Percentiles rank a stretch among this genome's conserved stretches.
Evolutionary conservation across 2,888 invertebrate species (phyloP).

Genomic region (Andrena haemorrhoa): DNA sequence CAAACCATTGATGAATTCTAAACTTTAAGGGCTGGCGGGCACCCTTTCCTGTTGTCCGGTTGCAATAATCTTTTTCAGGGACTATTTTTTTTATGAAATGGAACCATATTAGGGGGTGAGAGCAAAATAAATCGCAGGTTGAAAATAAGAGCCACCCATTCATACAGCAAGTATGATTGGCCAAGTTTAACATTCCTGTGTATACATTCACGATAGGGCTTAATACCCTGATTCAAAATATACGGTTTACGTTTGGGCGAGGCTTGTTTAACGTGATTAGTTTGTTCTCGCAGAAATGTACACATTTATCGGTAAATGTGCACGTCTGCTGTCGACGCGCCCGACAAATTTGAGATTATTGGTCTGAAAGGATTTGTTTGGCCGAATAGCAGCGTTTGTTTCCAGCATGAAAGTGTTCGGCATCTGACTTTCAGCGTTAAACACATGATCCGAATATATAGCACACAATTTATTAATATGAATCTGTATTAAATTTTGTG

Average conservation of each 20-base stretch:
- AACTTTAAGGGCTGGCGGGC: no score
- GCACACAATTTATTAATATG: no score
- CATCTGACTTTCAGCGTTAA: no score
- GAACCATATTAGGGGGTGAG: no score
- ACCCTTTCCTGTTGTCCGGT: no score
- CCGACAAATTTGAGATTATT: slow-evolving; percentile 49
- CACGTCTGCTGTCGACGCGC: background rate
- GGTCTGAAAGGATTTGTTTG: slow-evolving; percentile 37
- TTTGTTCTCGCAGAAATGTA: slow-evolving; percentile 20
- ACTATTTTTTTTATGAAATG: no score
- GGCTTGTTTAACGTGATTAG: slow-evolving; percentile 33
- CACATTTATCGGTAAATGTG: slow-evolving; percentile 27
- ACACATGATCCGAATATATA: no score
- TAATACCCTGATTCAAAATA: slow-evolving; percentile 4
- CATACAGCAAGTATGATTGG: background rate
- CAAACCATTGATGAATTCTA: no score
- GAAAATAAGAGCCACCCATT: no score
- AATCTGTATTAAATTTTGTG: no score
- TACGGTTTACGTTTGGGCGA: slow-evolving; percentile 28
- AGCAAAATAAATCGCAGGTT: no score
- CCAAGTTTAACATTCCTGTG: slow-evolving; percentile 1
- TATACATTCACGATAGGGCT: background rate
- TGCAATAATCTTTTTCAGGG: no score
- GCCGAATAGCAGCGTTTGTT: slow-evolving; percentile 10
- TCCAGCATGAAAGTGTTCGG: background rate